phyloP scores from a whole-genome alignment of 2,888 invertebrate genomes.

The Myopa testacea region DNA sequence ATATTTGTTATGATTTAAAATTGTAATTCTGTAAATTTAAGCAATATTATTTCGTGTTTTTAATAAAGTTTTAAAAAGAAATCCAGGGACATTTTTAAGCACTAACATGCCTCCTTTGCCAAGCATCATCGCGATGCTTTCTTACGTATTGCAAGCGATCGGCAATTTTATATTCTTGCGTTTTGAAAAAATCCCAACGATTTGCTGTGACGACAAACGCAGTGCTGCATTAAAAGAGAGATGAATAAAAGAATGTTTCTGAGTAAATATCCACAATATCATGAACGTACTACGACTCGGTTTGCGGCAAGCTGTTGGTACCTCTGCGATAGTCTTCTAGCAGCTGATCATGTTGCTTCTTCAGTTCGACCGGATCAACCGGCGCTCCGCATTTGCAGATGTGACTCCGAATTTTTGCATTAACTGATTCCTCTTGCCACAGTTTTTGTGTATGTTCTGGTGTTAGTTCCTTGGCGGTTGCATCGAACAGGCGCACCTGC shows the following conservation, averaged over 20 bases:
- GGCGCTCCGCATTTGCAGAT: slow-evolving; percentile 62
- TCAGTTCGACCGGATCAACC: slow-evolving; percentile 50
- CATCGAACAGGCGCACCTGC: slow-evolving; percentile 62
- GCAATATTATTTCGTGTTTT: slow-evolving; percentile 45
- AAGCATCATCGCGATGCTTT: slow-evolving; percentile 43
- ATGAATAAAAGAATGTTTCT: not conserved
- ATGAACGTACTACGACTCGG: slow-evolving; percentile 58
- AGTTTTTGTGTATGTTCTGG: slow-evolving; percentile 50
- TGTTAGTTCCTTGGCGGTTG: slow-evolving; percentile 57
- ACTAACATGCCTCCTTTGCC: slow-evolving; percentile 60
- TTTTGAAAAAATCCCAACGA: slow-evolving; percentile 63
- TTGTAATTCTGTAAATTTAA: slow-evolving; percentile 51
- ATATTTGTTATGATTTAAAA: not conserved
- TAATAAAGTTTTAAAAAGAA: slow-evolving; percentile 3
- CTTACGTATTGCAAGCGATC: slow-evolving; percentile 62
- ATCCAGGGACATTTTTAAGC: slow-evolving; percentile 49
- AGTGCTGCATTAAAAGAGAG: slow-evolving; percentile 53
- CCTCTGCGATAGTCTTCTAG: slow-evolving; percentile 50
- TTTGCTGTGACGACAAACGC: slow-evolving; percentile 61
- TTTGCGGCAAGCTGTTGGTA: slow-evolving; percentile 51
- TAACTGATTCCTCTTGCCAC: slow-evolving; percentile 59
- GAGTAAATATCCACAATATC: slow-evolving; percentile 11
- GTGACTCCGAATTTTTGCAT: slow-evolving; percentile 58
- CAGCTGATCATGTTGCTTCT: slow-evolving; percentile 53
- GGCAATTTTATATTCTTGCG: slow-evolving; percentile 55